phyloP scores from a whole-genome alignment of 1,140 invertebrate genomes.

The Apis laboriosa region DNA sequence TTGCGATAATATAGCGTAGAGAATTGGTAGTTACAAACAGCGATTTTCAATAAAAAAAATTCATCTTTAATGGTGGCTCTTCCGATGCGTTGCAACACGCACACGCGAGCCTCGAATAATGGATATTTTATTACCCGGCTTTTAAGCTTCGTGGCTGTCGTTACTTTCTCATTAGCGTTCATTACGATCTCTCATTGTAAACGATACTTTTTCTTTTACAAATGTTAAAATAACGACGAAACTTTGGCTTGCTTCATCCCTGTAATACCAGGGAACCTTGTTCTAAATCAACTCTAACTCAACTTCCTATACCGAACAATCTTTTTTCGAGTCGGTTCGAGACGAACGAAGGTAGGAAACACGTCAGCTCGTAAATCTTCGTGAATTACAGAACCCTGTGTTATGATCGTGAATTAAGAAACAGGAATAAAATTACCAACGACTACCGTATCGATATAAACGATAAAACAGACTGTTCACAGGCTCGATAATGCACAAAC shows the following conservation, averaged over 20 bases:
- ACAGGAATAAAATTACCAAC: neutral
- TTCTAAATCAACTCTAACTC: neutral
- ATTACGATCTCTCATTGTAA: neutral
- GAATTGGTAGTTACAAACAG: no score
- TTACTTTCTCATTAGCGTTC: conserved; percentile 42
- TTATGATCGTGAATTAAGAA: neutral
- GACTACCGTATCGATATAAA: neutral
- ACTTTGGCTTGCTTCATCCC: neutral
- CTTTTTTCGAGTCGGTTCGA: no score
- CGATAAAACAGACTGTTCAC: neutral
- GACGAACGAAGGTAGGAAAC: no score
- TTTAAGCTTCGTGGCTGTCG: conserved; percentile 11
- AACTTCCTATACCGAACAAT: neutral
- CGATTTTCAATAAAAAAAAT: conserved; percentile 22
- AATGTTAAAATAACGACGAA: neutral
- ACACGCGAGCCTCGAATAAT: conserved; percentile 5
- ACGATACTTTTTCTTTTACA: neutral
- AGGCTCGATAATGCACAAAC: conserved; percentile 5
- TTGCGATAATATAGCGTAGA: neutral
- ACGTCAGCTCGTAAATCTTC: no score
- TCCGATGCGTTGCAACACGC: conserved; percentile 19
- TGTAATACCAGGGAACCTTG: neutral
- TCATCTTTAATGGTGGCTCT: neutral
- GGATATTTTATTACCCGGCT: conserved; percentile 25
- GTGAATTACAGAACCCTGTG: no score